Conservation (phyloP, 2,888 invertebrate species). For the Acanthoscelides obtectus region DNA sequence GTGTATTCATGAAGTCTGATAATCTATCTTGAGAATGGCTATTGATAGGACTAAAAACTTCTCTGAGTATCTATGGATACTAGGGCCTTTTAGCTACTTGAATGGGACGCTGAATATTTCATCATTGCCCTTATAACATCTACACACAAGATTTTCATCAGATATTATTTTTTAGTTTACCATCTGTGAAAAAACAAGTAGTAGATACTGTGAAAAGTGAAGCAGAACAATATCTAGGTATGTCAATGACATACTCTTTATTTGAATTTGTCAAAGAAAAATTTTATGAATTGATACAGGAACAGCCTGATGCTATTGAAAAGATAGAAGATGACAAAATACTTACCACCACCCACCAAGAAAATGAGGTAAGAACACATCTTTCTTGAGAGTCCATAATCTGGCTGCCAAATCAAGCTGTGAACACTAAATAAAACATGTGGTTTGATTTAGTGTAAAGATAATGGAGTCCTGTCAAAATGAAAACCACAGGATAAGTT, state of each 20-base stretch:
- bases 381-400: neutral
- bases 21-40: no score
- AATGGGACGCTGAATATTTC: no score
- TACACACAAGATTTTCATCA: no score
- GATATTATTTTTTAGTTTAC: slow-evolving; percentile 52
- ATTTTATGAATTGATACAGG: slow-evolving; percentile 62
- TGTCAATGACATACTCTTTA: slow-evolving; percentile 91
- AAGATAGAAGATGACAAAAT: slow-evolving; percentile 51
- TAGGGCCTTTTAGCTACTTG: no score
- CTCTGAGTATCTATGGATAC: no score
- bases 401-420: neutral
- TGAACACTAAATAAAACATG: no score
- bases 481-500: no score
- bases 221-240: slow-evolving; percentile 79
- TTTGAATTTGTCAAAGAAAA: slow-evolving; percentile 90
- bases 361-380: slow-evolving; percentile 28
- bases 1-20: no score
- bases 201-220: slow-evolving; percentile 59
- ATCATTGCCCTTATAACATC: no score
- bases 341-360: slow-evolving; percentile 45
- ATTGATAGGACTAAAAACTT: no score
- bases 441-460: no score
- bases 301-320: slow-evolving; percentile 59
- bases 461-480: no score
- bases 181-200: slow-evolving; percentile 67